Evolutionary conservation across 64 coral and sea anemone genomes (phyloP), one percentile per base, ranked within the genome.

Genomic region (Dendronephthya gigantea): DNA sequence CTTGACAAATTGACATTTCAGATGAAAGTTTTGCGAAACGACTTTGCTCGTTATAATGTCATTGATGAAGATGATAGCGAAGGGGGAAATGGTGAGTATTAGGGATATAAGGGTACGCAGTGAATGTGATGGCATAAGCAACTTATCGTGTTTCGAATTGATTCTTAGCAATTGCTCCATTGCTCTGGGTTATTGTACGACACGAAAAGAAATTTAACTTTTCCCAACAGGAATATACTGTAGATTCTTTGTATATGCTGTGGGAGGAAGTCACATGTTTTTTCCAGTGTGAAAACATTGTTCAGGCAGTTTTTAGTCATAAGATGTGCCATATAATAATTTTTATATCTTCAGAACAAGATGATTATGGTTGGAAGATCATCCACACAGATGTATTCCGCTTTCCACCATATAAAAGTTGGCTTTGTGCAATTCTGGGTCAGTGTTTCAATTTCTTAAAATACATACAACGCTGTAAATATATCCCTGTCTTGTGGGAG

Each of bases 331-430:
- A 48, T 83, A 40, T 22, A 16, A 36, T 90, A 17, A 36, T n/a
- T 23, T 7, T 49, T 23, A 40, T 84, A 38, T 45, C 52, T 82
- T 49, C 48, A 98, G 95, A 98, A 90, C 84, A 87, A 48, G 95
- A 98, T 90, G 95, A 98, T 49, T 93, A 88, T 90, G 95, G 95
- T 2, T 98, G 95, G 95, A 98, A 98, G 82, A 98, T 98, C 16
- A 90, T 93, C 59, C 95, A 93, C 40, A 91, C 92, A 37, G 95
- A 98, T 85, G 95, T 98, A 4, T 98, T 98, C 51, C 84, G 95
- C 40, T 98, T 98, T 90, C 95, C 95, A 45, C 95, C 89, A 23
- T 91, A 91, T 87, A 98, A 98, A 40, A 92, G 95, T 84, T 93
- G 89, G 90, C 85, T 98, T 1, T 98, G 92, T 93, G 92, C 95